Conservation (phyloP, 2,888 invertebrate species). For the Pardosa pseudoannulata region DNA sequence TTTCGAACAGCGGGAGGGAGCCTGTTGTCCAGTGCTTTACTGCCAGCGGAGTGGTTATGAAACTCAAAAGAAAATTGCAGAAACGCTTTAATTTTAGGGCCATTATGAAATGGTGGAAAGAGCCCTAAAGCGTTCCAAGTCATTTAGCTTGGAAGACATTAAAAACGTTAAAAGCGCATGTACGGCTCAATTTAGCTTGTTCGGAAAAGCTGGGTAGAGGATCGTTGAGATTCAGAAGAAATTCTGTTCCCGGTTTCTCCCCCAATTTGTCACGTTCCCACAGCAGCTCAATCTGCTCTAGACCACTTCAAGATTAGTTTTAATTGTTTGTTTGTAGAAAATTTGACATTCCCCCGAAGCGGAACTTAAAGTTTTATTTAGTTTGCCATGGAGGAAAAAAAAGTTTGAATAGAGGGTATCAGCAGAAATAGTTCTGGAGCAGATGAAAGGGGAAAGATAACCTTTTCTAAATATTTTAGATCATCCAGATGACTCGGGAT, state of each 20-base stretch:
- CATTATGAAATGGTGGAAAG: conserved; percentile 53
- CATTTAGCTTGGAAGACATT: conserved; percentile 66
- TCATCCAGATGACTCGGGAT: too few relatives aligned
- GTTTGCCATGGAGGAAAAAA: too few relatives aligned
- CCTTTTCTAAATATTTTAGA: too few relatives aligned
- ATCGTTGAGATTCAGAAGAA: conserved; percentile 13
- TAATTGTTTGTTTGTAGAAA: conserved; percentile 65
- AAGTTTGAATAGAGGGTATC: too few relatives aligned
- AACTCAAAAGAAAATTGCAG: conserved; percentile 52
- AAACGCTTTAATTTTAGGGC: conserved; percentile 67
- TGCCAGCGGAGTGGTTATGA: conserved; percentile 24
- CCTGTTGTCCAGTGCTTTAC: conserved; percentile 4
- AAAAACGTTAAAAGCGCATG: conserved; percentile 70
- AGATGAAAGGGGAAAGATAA: too few relatives aligned
- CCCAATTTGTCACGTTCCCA: conserved; percentile 64
- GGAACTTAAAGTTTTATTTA: too few relatives aligned
- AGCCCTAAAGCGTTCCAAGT: conserved; percentile 47
- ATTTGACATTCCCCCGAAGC: background rate
- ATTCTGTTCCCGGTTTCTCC: background rate
- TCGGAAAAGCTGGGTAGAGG: conserved; percentile 9
- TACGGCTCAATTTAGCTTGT: conserved; percentile 66
- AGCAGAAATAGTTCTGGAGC: too few relatives aligned
- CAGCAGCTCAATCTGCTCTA: conserved; percentile 38
- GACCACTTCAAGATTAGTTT: conserved; percentile 56
- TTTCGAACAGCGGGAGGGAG: background rate